A percentile compares a stretch with the other conserved stretches of the same genome.
Conservation (phyloP, 2,888 invertebrate genomes). For the Herminia tarsipennalis region DNA sequence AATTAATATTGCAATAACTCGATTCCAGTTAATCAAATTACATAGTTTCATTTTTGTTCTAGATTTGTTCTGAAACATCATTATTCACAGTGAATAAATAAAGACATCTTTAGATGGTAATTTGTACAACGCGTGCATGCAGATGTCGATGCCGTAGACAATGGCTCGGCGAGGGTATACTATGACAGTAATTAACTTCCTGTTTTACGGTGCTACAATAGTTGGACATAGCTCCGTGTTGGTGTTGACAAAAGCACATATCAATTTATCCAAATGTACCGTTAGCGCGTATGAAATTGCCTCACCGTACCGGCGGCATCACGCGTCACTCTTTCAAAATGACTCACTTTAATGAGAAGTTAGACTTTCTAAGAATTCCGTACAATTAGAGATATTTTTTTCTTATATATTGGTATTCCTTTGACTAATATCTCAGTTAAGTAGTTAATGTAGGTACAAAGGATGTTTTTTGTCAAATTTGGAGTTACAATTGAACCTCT, state of each 20-base stretch:
- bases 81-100: too few relatives aligned
- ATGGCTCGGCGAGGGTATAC: constrained; percentile 38
- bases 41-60: too few relatives aligned
- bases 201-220: constrained; percentile 40
- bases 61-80: background rate
- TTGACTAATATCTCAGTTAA: too few relatives aligned
- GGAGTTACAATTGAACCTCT: too few relatives aligned
- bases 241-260: constrained; percentile 28
- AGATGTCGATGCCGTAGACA: constrained; percentile 31
- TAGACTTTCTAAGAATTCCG: constrained; percentile 27
- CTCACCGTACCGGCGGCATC: constrained; percentile 10
- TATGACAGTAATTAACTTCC: constrained; percentile 49
- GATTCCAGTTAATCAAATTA: too few relatives aligned
- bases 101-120: too few relatives aligned
- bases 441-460: too few relatives aligned
- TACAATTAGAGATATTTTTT: background rate
- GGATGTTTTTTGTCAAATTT: too few relatives aligned
- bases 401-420: background rate
- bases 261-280: constrained; percentile 38
- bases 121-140: constrained; percentile 21
- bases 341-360: constrained; percentile 29
- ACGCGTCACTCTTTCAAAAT: constrained; percentile 22
- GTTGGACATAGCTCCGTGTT: constrained; percentile 19
- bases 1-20: too few relatives aligned
- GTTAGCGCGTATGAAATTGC: constrained; percentile 29